phyloP scores from a whole-genome alignment of 2,888 invertebrate genomes.

The Euspilapteryx auroguttella region DNA sequence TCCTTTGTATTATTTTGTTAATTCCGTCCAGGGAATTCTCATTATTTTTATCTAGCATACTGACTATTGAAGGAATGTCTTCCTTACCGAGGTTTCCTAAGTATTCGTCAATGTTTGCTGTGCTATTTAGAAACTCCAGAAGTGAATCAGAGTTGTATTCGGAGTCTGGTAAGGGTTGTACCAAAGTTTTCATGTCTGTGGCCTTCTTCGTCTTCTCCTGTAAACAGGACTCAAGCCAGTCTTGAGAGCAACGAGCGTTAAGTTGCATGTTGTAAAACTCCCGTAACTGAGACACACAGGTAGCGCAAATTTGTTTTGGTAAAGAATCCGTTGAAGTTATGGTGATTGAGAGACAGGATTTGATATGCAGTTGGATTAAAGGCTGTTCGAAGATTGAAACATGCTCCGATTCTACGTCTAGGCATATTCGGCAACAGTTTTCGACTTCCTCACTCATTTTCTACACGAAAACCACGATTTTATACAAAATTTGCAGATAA shows the following conservation, averaged over 20 bases:
- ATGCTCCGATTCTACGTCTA: conserved; percentile 33
- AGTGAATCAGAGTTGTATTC: conserved; percentile 53
- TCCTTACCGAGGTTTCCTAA: conserved; percentile 44
- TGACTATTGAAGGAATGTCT: conserved; percentile 46
- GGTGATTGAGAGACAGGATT: conserved; percentile 34
- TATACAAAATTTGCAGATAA: no score
- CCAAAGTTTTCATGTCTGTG: conserved; percentile 24
- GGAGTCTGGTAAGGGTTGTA: conserved; percentile 46
- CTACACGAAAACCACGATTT: background rate
- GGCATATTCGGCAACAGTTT: conserved; percentile 42
- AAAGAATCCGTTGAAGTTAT: conserved; percentile 28
- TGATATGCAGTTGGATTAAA: conserved; percentile 33
- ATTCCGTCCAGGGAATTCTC: conserved; percentile 19
- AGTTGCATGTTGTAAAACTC: conserved; percentile 49
- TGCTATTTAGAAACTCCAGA: conserved; percentile 46
- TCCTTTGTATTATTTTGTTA: conserved; percentile 13
- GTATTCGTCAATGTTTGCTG: conserved; percentile 46
- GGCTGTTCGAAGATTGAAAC: conserved; percentile 36
- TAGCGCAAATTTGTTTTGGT: conserved; percentile 33
- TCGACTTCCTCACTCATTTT: conserved; percentile 29
- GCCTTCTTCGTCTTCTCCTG: conserved; percentile 28
- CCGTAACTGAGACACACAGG: conserved; percentile 35
- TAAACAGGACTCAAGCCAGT: conserved; percentile 38
- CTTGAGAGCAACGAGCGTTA: conserved; percentile 43
- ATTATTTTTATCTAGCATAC: conserved; percentile 36